These are phyloP conservation scores for Hofmannophila pseudospretella DNA, from an alignment of 2,888 invertebrate species.

Conservation along the genomic window DNA sequence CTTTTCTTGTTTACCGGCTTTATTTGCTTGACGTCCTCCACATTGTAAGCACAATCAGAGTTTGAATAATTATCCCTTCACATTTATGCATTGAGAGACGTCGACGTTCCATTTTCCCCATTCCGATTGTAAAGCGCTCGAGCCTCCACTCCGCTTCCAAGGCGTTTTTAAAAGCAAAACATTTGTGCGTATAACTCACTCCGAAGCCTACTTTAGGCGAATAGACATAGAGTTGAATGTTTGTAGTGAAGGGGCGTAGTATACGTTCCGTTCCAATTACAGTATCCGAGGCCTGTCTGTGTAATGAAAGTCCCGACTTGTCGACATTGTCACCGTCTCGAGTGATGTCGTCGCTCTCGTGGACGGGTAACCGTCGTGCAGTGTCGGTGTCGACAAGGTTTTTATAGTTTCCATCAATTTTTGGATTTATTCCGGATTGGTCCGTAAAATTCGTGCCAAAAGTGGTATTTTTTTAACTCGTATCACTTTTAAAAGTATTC, in stretches of 20 bases:
- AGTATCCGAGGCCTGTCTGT: constrained; percentile 31
- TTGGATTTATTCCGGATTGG: no score
- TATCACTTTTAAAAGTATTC: no score
- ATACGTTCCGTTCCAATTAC: constrained; percentile 37
- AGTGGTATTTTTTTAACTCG: no score
- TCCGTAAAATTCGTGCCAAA: no score
- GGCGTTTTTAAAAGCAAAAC: constrained; percentile 53
- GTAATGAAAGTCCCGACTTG: constrained; percentile 36
- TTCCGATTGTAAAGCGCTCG: constrained; percentile 46
- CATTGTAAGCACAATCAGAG: not conserved
- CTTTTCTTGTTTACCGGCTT: no score
- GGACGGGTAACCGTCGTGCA: not conserved
- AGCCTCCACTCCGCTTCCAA: constrained; percentile 33
- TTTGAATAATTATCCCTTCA: constrained; percentile 11
- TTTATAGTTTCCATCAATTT: no score
- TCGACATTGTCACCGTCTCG: constrained; percentile 24
- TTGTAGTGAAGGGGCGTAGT: constrained; percentile 10
- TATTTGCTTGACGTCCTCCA: not conserved
- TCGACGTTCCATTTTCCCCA: constrained; percentile 38
- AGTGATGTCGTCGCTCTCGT: constrained; percentile 15
- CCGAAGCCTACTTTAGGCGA: constrained; percentile 21
- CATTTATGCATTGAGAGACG: constrained; percentile 8
- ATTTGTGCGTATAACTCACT: constrained; percentile 24
- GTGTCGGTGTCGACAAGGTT: no score
- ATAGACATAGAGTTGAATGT: constrained; percentile 21